These are phyloP conservation scores for Amazona guildingii DNA, from an alignment of 2,113 vertebrate genomes.

Conservation along the genomic window DNA sequence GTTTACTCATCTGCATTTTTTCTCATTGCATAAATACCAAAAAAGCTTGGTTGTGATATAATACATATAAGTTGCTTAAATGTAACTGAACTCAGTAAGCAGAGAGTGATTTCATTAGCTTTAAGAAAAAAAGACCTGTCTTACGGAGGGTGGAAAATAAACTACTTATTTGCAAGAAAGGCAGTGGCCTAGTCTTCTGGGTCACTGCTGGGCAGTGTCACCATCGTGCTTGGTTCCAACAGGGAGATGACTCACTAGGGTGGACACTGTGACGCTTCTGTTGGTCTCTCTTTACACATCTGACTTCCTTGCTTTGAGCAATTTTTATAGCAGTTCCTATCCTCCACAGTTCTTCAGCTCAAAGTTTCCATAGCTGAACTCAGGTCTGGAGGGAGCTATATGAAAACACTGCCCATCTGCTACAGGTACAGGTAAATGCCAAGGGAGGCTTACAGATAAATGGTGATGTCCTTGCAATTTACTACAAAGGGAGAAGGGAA, in stretches of 20 bases:
- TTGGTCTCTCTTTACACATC: neutral
- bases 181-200: neutral
- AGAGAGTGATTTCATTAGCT: neutral
- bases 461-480: neutral
- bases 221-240: neutral
- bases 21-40: neutral
- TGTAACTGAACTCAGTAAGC: neutral
- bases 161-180: neutral
- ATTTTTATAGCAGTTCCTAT: neutral
- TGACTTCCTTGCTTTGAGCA: neutral
- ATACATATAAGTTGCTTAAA: neutral
- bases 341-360: neutral
- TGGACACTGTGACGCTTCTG: neutral
- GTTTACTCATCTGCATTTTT: slow-evolving; percentile 15
- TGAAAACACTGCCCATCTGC: neutral
- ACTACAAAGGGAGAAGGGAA: neutral
- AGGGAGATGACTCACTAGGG: neutral
- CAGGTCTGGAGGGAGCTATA: neutral
- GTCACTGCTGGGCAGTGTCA: neutral
- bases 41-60: neutral
- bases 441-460: slow-evolving; percentile 5
- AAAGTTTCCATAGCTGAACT: neutral
- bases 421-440: neutral
- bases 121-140: neutral
- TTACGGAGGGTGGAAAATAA: neutral